phyloP scores from a whole-genome alignment of 2,797 vertebrate species.

The Petrocephalus schoutedeni region DNA sequence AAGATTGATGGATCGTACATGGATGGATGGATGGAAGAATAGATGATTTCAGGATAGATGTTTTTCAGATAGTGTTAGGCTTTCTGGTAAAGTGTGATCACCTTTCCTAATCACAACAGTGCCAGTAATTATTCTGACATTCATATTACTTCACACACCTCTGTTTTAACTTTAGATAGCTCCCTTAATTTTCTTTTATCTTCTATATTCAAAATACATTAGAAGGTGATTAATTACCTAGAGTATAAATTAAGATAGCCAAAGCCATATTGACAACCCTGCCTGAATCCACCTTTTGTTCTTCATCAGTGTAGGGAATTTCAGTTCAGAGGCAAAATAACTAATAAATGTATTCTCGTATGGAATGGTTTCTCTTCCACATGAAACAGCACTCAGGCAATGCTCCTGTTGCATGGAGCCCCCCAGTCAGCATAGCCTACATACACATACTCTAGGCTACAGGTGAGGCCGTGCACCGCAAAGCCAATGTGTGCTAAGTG shows the following conservation, averaged over 20 bases:
- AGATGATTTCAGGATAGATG: not conserved
- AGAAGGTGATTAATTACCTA: not conserved
- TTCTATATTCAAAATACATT: not conserved
- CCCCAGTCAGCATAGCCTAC: not conserved
- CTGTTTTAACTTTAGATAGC: not conserved
- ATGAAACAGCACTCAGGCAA: not conserved
- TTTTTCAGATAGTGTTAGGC: not conserved
- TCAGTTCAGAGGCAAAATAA: constrained; percentile 4
- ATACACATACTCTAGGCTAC: constrained; percentile 25
- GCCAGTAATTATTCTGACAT: constrained; percentile 6
- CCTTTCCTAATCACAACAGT: not conserved
- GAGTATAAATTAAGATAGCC: not conserved
- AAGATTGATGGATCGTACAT: not conserved
- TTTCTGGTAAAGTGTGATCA: not conserved
- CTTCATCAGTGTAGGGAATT: constrained; percentile 29
- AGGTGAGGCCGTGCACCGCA: constrained; percentile 29
- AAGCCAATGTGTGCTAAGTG: constrained; percentile 35
- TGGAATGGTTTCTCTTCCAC: not conserved
- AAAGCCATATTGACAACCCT: not conserved
- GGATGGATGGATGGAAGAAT: not conserved
- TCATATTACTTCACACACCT: not conserved
- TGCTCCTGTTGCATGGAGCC: constrained; percentile 19
- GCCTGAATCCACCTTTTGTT: not conserved
- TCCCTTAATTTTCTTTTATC: not conserved
- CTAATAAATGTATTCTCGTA: not conserved